Conservation (phyloP, 2,888 invertebrate genomes). For the Brachynemurus nebulosus region DNA sequence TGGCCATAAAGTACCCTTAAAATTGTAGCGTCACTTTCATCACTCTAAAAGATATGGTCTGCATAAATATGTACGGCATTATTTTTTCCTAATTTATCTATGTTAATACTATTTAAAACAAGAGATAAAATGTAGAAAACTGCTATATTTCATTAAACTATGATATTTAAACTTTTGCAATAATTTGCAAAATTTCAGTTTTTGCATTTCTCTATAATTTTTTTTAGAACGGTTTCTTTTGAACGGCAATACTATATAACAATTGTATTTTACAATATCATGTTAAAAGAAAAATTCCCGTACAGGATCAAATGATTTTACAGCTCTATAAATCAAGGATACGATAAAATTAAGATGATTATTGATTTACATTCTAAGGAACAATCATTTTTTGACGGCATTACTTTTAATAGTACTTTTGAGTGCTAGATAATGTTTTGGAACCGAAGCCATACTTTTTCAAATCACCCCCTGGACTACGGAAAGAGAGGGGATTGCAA, state of each 20-base stretch:
- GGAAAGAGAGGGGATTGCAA: constrained; percentile 1
- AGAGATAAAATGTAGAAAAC: constrained; percentile 13
- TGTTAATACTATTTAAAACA: constrained; percentile 9
- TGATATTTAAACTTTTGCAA: constrained; percentile 10
- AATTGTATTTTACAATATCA: constrained; percentile 14
- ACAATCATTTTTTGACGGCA: constrained; percentile 14
- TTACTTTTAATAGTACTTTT: constrained; percentile 13
- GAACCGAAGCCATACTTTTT: constrained; percentile 11
- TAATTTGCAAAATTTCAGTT: constrained; percentile 15
- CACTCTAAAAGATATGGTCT: constrained; percentile 15
- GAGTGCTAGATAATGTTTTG: constrained; percentile 13
- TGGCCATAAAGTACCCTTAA: constrained; percentile 1
- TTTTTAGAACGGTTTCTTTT: constrained; percentile 18
- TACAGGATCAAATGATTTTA: constrained; percentile 4
- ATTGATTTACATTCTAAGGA: constrained; percentile 14
- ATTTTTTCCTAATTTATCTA: constrained; percentile 17
- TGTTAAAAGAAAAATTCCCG: constrained; percentile 10
- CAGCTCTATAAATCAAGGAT: constrained; percentile 9
- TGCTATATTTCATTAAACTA: constrained; percentile 11
- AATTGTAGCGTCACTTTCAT: constrained; percentile 1
- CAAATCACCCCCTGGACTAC: neutral
- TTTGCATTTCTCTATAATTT: constrained; percentile 17
- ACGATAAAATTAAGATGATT: constrained; percentile 14
- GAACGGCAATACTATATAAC: constrained; percentile 11
- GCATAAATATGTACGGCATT: constrained; percentile 10